Evolutionary conservation across 2,888 invertebrate genomes (phyloP), one percentile per base, ranked within the genome.

Genomic region (Mycalesis mineus): DNA sequence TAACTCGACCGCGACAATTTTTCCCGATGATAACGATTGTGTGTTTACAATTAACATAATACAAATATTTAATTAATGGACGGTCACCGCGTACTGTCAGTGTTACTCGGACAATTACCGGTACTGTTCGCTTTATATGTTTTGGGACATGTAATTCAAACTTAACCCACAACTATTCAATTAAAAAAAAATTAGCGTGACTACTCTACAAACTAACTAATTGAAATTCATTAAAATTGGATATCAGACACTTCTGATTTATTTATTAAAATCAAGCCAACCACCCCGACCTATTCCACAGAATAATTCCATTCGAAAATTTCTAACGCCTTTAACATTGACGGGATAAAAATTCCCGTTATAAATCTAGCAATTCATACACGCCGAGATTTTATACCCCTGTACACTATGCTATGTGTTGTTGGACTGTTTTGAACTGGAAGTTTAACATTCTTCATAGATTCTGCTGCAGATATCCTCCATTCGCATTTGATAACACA

Each of bases 31-130:
- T 9, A 41, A 37, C 31, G 13, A 57, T 53, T 57, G 57, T 59
- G 55, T 60, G 55, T 60, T 62, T 55, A 60, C 56, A 57, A 62
- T 57, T 60, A 60, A 57, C 33, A 53, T 41, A 40, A 55, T 51
- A 57, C 57, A 57, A 60, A 62, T 57, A 60, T 60, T 57, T 52
- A 59, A 62, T 62, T 57, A 60, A 44, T 42, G 29, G 15, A 55
- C 57, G 42, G 36, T 29, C 29, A 57, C 55, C 60, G 55, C 62
- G 45, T 36, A 41, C 45, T 29, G 47, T 47, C 54, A 13, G 7
- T 47, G 54, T 57, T 51, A 54, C 47, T 60, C 55, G 44, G 17
- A 36, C 55, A 50, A 56, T 44, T 45, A 44, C 44, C 29, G 28
- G 29, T 41, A 22, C 11, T 36, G 36, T 11, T 36, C 13, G 14